Percentiles rank a stretch among this genome's conserved stretches.
Conservation (phyloP, 2,113 vertebrate genomes). For the Steatornis caripensis region DNA sequence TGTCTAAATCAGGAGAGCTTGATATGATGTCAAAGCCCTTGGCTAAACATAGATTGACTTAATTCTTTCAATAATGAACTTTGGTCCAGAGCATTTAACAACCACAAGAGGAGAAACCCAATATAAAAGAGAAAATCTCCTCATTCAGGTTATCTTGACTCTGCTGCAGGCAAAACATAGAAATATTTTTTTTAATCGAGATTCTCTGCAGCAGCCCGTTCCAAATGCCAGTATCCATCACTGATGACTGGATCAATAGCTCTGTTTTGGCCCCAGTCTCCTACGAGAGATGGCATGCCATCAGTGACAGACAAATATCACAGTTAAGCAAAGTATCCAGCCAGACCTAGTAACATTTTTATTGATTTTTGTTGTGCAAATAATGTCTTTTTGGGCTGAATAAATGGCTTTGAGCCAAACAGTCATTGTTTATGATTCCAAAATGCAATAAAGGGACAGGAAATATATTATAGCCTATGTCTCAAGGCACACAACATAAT, state of each 20-base stretch:
- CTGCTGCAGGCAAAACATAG: slow-evolving; percentile 81
- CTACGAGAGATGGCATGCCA: slow-evolving; percentile 96
- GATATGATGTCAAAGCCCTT: slow-evolving; percentile 76
- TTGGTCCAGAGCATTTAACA: slow-evolving; percentile 76
- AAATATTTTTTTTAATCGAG: slow-evolving; percentile 83
- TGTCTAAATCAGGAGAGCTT: slow-evolving; percentile 71
- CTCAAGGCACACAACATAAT: slow-evolving; percentile 93
- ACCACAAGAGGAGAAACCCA: slow-evolving; percentile 77
- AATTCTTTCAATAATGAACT: slow-evolving; percentile 83
- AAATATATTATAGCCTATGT: slow-evolving; percentile 95
- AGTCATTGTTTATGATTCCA: slow-evolving; percentile 95
- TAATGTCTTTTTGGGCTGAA: slow-evolving; percentile 98
- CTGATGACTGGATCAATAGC: slow-evolving; percentile 97
- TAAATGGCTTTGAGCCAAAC: slow-evolving; percentile 98
- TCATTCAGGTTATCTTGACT: slow-evolving; percentile 75
- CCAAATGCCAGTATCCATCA: slow-evolving; percentile 97
- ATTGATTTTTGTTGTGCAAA: slow-evolving; percentile 98
- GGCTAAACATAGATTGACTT: slow-evolving; percentile 81
- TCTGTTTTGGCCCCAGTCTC: slow-evolving; percentile 95
- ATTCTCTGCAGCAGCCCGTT: slow-evolving; percentile 86
- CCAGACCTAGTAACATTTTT: slow-evolving; percentile 91
- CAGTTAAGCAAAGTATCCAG: slow-evolving; percentile 89
- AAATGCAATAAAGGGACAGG: slow-evolving; percentile 96
- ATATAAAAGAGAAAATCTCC: slow-evolving; percentile 77
- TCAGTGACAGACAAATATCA: slow-evolving; percentile 98